Evolutionary conservation across 2,888 invertebrate genomes (phyloP).

Genomic region (Pyrochroa serraticornis): DNA sequence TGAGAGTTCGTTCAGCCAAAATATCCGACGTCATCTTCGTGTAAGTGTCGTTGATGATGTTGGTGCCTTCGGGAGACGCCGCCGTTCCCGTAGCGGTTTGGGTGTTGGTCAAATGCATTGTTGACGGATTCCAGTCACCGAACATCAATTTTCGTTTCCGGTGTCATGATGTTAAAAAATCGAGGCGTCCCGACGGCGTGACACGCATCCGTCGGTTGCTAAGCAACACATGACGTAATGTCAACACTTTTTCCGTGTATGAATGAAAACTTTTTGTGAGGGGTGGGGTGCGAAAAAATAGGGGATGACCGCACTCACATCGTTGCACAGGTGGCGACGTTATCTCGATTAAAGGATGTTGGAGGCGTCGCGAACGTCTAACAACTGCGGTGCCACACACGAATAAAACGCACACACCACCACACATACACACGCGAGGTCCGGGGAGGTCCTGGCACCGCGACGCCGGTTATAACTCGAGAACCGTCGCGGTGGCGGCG

Average conservation of each 20-base stretch:
- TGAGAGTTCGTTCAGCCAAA: conserved; percentile 81
- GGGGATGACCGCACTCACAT: conserved; percentile 45
- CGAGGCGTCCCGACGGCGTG: conserved; percentile 34
- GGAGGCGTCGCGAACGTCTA: conserved; percentile 29
- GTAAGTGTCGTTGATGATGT: conserved; percentile 78
- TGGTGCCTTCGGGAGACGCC: conserved; percentile 73
- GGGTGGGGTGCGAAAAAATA: conserved; percentile 58
- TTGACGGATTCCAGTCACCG: conserved; percentile 48
- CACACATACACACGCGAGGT: conserved; percentile 13
- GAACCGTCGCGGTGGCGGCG: conserved; percentile 2
- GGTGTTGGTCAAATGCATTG: conserved; percentile 61
- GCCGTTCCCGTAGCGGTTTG: conserved; percentile 64
- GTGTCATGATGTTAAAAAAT: conserved; percentile 29
- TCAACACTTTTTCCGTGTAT: conserved; percentile 55
- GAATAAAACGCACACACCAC: conserved; percentile 32
- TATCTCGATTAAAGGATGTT: conserved; percentile 34
- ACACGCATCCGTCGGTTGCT: conserved; percentile 52
- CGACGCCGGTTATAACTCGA: neutral
- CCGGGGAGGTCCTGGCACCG: neutral
- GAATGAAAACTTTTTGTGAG: conserved; percentile 67
- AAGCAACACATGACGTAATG: conserved; percentile 56
- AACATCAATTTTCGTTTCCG: conserved; percentile 42
- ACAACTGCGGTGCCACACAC: conserved; percentile 39
- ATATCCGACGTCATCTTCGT: conserved; percentile 80
- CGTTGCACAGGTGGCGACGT: conserved; percentile 44